Base-by-base conservation (phyloP, 2,888 invertebrate species). In the Diabrotica balteata region DNA sequence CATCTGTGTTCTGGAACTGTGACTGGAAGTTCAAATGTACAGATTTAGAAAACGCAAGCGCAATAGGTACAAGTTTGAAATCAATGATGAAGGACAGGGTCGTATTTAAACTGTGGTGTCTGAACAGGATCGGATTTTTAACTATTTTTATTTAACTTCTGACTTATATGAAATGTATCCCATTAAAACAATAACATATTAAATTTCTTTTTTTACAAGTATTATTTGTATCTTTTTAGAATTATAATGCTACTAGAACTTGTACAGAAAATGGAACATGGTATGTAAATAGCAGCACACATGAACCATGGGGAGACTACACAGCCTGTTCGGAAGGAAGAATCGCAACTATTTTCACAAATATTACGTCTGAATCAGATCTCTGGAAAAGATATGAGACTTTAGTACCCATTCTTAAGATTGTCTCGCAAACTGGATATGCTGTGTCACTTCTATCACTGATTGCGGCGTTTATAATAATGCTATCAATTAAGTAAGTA, bases 401-500 rank as follows among this genome's bases (percentile, higher is more conserved):
- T 73, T 86, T 85, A 73, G 67, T 88, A 49, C 87, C 86, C 2
- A 79, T 85, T 17, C 82, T 88, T 61, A 88, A 87, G 79, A 80
- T 80, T 10, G 86, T 89, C 66, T 86, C 87, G 9, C 85, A 85
- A 75, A 84, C 86, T 11, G 89, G 89, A 17, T 89, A 88, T 75
- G 83, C 86, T 0, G 83, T 88, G 8, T 89, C 89, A 0, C 80
- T 89, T 46, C 80, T 84, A 50, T 86, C 88, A 1, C 82, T 89
- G 49, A 76, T 88, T 55, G 83, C 88, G 45, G 88, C 89, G 7
- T 86, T 88, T 74, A 79, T 83, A 66, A 88, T 89, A 68, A 84
- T 89, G 77, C 84, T 87, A 49, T 83, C 84, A 47, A 86, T 88
- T 72, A 89, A 87, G 89, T 89, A 83, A 86, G 87, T 83, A 32